A percentile compares a stretch with the other conserved stretches of the same genome.
Evolutionary conservation across 2,113 vertebrate genomes (phyloP).

Genomic region (Scopus umbretta): DNA sequence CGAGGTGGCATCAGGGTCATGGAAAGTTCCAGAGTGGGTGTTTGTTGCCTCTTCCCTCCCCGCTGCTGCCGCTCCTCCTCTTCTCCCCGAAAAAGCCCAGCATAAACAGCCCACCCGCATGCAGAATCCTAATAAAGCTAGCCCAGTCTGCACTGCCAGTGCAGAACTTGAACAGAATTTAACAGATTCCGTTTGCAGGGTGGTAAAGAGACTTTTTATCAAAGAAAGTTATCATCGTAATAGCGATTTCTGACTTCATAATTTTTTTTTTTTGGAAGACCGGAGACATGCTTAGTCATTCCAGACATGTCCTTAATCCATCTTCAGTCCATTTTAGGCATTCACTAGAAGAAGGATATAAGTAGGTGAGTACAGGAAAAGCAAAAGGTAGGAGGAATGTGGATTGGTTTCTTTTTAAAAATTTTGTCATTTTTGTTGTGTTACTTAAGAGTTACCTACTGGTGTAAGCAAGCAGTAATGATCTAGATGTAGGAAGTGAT

Average conservation of each 20-base stretch:
- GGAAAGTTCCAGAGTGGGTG: constrained; percentile 35
- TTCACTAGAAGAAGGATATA: constrained; percentile 46
- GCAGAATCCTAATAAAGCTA: background rate
- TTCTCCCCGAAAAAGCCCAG: accelerated
- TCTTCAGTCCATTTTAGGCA: constrained; percentile 28
- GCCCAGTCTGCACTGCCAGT: background rate
- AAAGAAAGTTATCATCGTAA: background rate
- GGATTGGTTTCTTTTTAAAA: background rate
- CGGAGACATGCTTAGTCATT: constrained; percentile 22
- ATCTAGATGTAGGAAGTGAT: background rate
- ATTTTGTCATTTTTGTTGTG: background rate
- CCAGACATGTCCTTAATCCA: constrained; percentile 4
- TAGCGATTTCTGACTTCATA: background rate
- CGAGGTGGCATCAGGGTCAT: background rate
- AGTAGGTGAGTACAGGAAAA: constrained; percentile 21
- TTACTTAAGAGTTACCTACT: background rate
- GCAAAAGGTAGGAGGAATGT: constrained; percentile 13
- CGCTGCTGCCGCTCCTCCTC: background rate
- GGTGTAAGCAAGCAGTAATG: background rate
- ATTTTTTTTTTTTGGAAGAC: background rate
- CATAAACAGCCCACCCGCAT: background rate
- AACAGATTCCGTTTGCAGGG: background rate
- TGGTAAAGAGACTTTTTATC: background rate
- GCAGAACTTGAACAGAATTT: background rate
- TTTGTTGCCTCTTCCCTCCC: background rate